Conservation (phyloP, 2,113 vertebrate species). For the Vicugna pacos region DNA sequence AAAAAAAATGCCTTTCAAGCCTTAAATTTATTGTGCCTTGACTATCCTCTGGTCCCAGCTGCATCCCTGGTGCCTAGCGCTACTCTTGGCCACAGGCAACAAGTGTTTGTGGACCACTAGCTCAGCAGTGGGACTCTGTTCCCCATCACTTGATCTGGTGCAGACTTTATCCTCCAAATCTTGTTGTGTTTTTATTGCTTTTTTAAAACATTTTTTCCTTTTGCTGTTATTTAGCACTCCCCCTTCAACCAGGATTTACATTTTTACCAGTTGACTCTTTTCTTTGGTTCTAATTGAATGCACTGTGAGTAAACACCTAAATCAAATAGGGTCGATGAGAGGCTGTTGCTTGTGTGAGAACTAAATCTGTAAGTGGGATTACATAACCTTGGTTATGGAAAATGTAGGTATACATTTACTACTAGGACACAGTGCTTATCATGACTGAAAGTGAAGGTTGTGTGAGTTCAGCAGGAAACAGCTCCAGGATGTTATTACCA, state of each 20-base stretch:
- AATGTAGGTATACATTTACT: background rate
- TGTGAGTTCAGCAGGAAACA: background rate
- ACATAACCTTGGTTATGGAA: background rate
- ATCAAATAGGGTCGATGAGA: background rate
- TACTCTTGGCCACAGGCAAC: background rate
- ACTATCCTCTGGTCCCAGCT: background rate
- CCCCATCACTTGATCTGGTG: background rate
- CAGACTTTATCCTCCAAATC: background rate
- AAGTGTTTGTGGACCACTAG: too few relatives aligned
- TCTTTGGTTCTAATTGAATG: background rate
- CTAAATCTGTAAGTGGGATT: background rate
- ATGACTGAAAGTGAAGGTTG: background rate
- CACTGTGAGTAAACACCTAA: background rate
- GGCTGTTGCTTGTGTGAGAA: background rate
- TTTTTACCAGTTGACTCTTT: background rate
- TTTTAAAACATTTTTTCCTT: background rate
- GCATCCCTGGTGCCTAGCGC: fast-evolving
- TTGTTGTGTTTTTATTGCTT: background rate
- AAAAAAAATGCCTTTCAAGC: background rate
- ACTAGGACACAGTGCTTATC: background rate
- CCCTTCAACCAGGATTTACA: background rate
- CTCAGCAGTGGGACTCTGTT: background rate
- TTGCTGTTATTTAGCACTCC: background rate
- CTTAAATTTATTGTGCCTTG: background rate
- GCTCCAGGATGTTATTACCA: background rate